Base-by-base conservation (phyloP, 2,888 invertebrate genomes). In the Hypolimnas misippus region DNA sequence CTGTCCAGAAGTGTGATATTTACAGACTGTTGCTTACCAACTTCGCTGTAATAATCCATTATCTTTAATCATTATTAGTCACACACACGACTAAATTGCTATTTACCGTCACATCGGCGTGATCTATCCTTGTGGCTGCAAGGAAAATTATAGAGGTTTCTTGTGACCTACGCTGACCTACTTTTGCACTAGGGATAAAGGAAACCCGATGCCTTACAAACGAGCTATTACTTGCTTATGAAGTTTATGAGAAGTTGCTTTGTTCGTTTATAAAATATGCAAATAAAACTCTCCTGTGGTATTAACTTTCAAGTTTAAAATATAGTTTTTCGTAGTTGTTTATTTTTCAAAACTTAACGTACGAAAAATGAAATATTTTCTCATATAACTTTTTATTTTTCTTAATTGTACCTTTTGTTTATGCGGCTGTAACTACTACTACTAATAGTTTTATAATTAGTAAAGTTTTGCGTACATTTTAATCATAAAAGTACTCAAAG, bases 141-240 rank as follows among this genome's bases (percentile, higher is more conserved):
- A 51, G 42, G 35, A 58, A 58, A 62, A 31, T 65, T 62, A 62
- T 65, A 50, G 57, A 55, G 35, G 46, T 46, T 61, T 53, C 19
- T 54, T 50, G 51, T 58, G 57, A 57, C 57, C 44, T 63, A 54
- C 29, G 19, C 55, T 51, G 60, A 61, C 60, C 60, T 38, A 54
- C 19, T 57, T 58, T 56, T 10, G 53, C 35, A 57, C 7, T 49
- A 19, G 49, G 57, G 50, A 57, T 60, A 53, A 63, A 56, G 50
- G 57, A 63, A 63, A 62, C 59, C 53, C 38, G 7, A 63, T 44
- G 44, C 55, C 44, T 55, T 53, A 51, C 33, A 58, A 60, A 62
- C 65, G 54, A 62, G 44, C 35, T 51, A 42, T 46, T 44, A 58
- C 49, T n/a, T 57, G 42, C 54, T 58, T 57, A 51, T 51, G 35